Conservation (phyloP, 2,797 vertebrate genomes). For the Amazona finschi region DNA sequence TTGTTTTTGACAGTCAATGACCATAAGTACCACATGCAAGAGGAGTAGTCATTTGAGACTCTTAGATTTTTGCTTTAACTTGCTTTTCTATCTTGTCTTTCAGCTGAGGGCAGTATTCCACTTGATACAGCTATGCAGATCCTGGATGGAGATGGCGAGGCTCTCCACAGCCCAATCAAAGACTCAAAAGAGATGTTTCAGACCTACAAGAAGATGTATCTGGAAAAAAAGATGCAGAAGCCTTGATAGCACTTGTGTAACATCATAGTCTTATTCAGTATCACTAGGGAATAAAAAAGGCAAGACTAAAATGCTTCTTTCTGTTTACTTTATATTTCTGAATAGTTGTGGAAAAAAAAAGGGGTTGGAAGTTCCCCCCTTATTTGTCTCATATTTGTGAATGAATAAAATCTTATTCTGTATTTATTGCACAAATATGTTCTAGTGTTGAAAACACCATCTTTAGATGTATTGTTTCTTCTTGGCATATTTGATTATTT, state of each 20-base stretch:
- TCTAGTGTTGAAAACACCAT: constrained; percentile 4
- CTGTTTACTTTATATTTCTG: neutral
- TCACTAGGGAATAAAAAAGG: neutral
- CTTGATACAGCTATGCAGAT: constrained; percentile 58
- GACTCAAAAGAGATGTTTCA: constrained; percentile 74
- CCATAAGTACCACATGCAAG: neutral
- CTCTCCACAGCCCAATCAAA: constrained; percentile 46
- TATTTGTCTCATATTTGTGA: neutral
- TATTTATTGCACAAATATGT: constrained; percentile 5
- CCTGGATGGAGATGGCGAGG: constrained; percentile 59
- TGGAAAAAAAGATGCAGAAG: constrained; percentile 76
- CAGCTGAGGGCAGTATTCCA: constrained; percentile 56
- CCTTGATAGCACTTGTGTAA: constrained; percentile 35
- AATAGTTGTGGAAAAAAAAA: neutral
- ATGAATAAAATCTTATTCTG: neutral
- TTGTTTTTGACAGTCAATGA: neutral
- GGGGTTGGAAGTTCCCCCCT: neutral
- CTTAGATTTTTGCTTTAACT: neutral
- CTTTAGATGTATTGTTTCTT: neutral
- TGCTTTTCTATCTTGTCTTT: constrained; percentile 47
- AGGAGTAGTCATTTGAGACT: neutral
- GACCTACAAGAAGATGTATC: constrained; percentile 74
- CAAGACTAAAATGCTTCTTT: neutral
- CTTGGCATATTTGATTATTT: neutral
- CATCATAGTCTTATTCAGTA: neutral